A percentile compares a stretch with the other conserved stretches of the same genome.
Conservation (phyloP, 2,888 invertebrate genomes). For the Apodemia mormo region DNA sequence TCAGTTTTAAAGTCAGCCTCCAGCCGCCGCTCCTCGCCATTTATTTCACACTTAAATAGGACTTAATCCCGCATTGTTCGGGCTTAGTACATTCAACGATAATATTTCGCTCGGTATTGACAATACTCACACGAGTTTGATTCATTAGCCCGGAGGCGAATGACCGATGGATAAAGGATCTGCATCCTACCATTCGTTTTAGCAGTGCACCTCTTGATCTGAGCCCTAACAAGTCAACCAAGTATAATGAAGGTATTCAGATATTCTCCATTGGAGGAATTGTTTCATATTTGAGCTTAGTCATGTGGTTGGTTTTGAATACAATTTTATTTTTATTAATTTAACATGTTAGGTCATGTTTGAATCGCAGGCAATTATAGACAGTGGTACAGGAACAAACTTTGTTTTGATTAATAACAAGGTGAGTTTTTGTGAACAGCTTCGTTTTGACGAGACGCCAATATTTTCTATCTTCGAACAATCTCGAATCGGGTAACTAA, state of each 20-base stretch:
- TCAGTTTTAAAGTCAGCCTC: conserved; percentile 32
- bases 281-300: conserved; percentile 15
- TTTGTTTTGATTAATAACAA: no score
- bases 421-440: no score
- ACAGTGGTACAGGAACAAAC: no score
- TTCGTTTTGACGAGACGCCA: no score
- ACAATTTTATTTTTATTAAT: background rate
- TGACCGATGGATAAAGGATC: conserved; percentile 71
- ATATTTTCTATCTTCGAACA: no score
- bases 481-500: no score
- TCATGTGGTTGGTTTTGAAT: conserved; percentile 5
- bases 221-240: conserved; percentile 64
- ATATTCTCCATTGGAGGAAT: conserved; percentile 34
- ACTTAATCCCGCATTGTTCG: conserved; percentile 72
- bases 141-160: conserved; percentile 75
- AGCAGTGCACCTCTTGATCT: conserved; percentile 69
- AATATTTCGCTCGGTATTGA: conserved; percentile 74
- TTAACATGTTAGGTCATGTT: background rate
- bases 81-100: conserved; percentile 55
- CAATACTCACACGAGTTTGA: conserved; percentile 71
- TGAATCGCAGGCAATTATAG: no score
- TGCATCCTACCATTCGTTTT: conserved; percentile 69
- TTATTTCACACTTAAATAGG: conserved; percentile 71
- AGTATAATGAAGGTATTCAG: conserved; percentile 73
- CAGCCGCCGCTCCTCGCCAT: conserved; percentile 47